Base-by-base conservation (phyloP, 2,888 invertebrate genomes). In the Rhorus exstirpatorius region DNA sequence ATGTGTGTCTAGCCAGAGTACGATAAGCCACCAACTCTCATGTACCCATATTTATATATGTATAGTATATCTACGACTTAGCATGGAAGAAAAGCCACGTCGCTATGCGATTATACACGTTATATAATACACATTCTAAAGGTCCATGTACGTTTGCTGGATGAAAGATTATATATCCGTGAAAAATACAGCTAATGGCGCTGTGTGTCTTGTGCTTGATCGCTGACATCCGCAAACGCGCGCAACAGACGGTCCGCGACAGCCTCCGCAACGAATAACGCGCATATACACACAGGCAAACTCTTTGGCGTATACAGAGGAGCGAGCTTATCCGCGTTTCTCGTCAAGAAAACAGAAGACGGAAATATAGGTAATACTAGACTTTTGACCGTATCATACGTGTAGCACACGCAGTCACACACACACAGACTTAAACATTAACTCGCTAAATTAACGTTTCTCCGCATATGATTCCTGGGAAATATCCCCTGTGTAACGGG, bases 151-250 rank as follows among this genome's bases (percentile, higher is more conserved):
- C 67, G 35, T 49, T 67, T 63, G 68, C 61, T 41, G 53, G 60
- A 75, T 61, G 68, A 75, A 68, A 68, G 75, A 80, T 78, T 67
- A 68, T 68, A 74, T 49, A 78, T 26, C 72, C 78, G 78, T 46
- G 78, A 81, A 81, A 78, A 81, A 78, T 61, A 70, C 67, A 74
- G 72, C 78, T 81, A 81, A 81, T 77, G 81, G 67, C 44, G 58
- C 51, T 31, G 55, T 76, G 60, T 81, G 72, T 81, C 81, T 60
- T 35, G 78, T 31, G 46, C 60, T 68, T 81, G 78, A 81, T 80
- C 68, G 79, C 74, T 75, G 78, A 74, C 81, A 78, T 75, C 63
- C 68, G 68, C 79, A 70, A n/a, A 79, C 49, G 61, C 63, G 55
- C 53, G 65, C 61, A 78, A 78, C 63, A 61, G 77, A 78, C 68